Conservation (phyloP, 2,797 vertebrate genomes). For the Diceros bicornis region DNA sequence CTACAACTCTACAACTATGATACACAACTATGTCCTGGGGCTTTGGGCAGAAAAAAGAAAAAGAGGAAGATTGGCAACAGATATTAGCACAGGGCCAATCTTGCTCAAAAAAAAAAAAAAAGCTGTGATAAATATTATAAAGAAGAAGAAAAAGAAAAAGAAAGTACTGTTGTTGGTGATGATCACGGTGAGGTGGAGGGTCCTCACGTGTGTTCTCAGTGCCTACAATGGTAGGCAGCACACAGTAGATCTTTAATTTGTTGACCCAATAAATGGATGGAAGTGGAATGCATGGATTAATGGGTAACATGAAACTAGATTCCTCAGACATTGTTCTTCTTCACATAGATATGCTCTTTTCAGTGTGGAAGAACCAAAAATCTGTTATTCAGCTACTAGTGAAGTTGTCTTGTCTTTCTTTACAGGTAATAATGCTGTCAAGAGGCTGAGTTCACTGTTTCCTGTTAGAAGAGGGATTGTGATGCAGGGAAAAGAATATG, state of each 20-base stretch:
- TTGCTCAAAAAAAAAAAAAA: no score
- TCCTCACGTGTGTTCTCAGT: background rate
- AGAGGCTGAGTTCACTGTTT: background rate
- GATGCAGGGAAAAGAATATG: background rate
- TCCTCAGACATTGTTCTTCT: background rate
- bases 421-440: background rate
- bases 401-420: background rate
- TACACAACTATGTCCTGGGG: no score
- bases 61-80: no score
- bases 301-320: background rate
- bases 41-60: no score
- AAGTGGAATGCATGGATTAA: background rate
- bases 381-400: background rate
- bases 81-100: no score
- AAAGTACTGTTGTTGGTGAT: background rate
- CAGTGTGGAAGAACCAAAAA: background rate
- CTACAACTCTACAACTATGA: no score
- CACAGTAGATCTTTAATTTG: background rate
- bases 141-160: no score
- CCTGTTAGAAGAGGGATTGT: background rate
- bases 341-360: background rate
- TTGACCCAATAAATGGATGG: background rate
- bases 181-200: background rate
- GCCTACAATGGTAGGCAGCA: background rate
- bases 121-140: no score